Base-by-base conservation (phyloP, 2,888 invertebrate species). In the Amblyjoppa proteus region DNA sequence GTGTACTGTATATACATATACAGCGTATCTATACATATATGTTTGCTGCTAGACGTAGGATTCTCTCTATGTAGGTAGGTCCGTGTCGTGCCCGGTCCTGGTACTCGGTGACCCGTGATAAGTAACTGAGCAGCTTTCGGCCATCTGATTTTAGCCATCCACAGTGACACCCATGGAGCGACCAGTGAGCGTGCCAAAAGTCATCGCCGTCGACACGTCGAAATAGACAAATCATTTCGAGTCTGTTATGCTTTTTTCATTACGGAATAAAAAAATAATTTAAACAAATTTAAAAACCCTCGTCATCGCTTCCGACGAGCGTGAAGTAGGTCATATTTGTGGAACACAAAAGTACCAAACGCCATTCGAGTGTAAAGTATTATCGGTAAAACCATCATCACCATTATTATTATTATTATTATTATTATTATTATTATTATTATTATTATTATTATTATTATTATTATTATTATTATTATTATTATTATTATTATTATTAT, bases 61-160 rank as follows among this genome's bases (percentile, higher is more conserved):
- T 64, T 58, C 6, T 61, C 75, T 34, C 11, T 49, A 7, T 38
- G 64, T 64, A 45, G 28, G n/a, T 49, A 45, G 31, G n/a, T 31
- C 49, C 45, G 28, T n/a, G 9, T 31, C 49, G 9, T 31, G 49
- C 31, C 31, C 31, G 31, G 16, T 61, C 61, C 64, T 28, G 64
- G 38, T 16, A 64, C 31, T 64, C 61, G 49, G n/a, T 64, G 64
- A 61, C 61, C 74, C 31, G 61, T 75, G 61, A 75, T 64, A 64
- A 75, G 61, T 49, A 64, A 75, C 61, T 49, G 66, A 68, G 20
- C 66, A 45, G 28, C 61, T 75, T 74, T 61, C 28, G 28, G 28
- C 61, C 45, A 49, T 41, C 66, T 68, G 38, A 74, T 75, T 75
- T 49, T 25, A 31, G 7, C 7, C 16, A 61, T 61, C 75, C 41